Conservation (phyloP, 2,888 invertebrate genomes). For the Pecten maximus region DNA sequence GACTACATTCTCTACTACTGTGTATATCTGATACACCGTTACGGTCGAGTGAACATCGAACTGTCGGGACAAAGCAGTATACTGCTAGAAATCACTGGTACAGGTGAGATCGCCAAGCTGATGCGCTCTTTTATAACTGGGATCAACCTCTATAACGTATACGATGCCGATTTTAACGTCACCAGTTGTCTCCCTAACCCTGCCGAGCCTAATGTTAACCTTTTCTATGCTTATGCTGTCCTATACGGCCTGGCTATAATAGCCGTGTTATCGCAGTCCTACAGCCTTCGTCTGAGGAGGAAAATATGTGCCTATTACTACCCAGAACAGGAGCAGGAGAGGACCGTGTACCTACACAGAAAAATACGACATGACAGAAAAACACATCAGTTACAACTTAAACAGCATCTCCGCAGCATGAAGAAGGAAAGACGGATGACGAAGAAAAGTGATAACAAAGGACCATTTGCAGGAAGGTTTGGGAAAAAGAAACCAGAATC, state of each 20-base stretch:
- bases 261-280: background rate
- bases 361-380: background rate
- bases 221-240: background rate
- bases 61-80: background rate
- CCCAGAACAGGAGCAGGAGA: constrained; percentile 1
- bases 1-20: background rate
- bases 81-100: background rate
- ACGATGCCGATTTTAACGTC: background rate
- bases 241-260: background rate
- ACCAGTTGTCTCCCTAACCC: constrained; percentile 12
- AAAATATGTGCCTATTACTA: constrained; percentile 4
- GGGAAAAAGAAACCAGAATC: background rate
- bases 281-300: background rate
- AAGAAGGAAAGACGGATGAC: background rate
- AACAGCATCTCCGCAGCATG: constrained; percentile 43
- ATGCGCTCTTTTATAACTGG: background rate
- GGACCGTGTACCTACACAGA: background rate
- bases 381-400: constrained; percentile 31
- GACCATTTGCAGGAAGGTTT: background rate
- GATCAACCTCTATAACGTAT: background rate
- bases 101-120: background rate
- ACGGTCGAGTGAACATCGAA: constrained; percentile 18
- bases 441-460: background rate
- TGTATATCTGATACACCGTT: background rate
- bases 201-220: background rate